Conservation (phyloP, 2,888 invertebrate genomes). For the Limnephilus lunatus region DNA sequence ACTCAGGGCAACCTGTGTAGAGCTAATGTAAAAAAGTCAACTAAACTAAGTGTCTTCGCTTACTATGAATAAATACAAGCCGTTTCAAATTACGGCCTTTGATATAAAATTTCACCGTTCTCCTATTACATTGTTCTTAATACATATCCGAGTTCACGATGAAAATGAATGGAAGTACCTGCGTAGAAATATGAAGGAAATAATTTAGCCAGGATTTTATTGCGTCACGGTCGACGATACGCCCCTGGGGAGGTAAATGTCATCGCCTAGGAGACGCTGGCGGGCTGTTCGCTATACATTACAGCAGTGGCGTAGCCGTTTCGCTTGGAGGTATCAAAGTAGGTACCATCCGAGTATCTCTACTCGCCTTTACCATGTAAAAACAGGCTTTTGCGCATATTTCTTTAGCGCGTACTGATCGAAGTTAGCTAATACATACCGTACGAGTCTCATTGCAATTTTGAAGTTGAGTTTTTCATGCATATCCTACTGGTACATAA, state of each 20-base stretch:
- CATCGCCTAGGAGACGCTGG: conserved; percentile 61
- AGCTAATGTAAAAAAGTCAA: neutral
- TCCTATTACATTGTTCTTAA: conserved; percentile 24
- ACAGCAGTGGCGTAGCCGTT: conserved; percentile 32
- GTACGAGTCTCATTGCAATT: neutral
- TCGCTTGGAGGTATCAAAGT: neutral
- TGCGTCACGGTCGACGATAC: conserved; percentile 62
- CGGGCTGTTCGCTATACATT: conserved; percentile 40
- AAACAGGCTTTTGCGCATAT: neutral
- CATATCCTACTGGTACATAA: neutral
- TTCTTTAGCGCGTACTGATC: neutral
- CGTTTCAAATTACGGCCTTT: conserved; percentile 4
- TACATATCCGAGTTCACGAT: neutral
- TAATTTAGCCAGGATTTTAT: conserved; percentile 58
- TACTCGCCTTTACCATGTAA: neutral
- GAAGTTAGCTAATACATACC: neutral
- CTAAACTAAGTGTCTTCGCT: neutral
- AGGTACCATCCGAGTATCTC: neutral
- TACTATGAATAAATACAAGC: neutral
- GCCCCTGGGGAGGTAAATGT: conserved; percentile 61
- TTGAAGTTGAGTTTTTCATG: neutral
- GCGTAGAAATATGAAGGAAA: conserved; percentile 31
- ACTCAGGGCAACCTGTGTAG: no score
- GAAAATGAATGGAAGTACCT: conserved; percentile 25
- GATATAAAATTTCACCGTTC: conserved; percentile 13